These are phyloP conservation scores for Lateolabrax maculatus DNA, from an alignment of 2,797 vertebrate species.

Conservation along the genomic window DNA sequence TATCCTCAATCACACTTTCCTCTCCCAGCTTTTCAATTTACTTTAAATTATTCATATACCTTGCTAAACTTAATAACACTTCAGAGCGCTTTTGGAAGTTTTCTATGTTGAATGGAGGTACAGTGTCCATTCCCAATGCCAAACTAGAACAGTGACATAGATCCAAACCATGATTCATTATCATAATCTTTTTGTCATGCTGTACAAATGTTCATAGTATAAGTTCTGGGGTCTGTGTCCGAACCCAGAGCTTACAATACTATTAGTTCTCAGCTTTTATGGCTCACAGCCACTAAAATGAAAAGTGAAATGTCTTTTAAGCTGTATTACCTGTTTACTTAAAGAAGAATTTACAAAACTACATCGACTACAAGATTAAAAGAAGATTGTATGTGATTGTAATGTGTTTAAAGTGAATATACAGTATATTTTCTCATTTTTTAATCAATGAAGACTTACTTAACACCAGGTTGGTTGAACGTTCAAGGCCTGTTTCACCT, in stretches of 20 bases:
- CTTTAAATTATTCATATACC: conserved; percentile 69
- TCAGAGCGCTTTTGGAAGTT: conserved; percentile 34
- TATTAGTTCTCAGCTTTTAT: background rate
- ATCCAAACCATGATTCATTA: conserved; percentile 9
- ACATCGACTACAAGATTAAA: background rate
- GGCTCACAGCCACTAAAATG: background rate
- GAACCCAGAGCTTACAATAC: background rate
- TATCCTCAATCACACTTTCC: conserved; percentile 62
- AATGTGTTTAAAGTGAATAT: background rate
- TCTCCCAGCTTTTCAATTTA: conserved; percentile 56
- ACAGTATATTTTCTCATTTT: background rate
- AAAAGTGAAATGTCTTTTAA: background rate
- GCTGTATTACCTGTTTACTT: background rate
- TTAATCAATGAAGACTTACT: background rate
- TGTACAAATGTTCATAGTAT: background rate
- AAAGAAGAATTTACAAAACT: background rate
- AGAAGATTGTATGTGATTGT: background rate
- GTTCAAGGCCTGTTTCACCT: no score
- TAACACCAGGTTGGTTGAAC: background rate
- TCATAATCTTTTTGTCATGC: conserved; percentile 7
- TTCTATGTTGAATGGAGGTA: conserved; percentile 17
- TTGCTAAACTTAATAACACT: conserved; percentile 55
- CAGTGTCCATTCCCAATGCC: conserved; percentile 10
- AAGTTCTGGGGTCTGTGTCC: background rate
- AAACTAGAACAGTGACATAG: background rate